Evolutionary conservation across 1,140 invertebrate species (phyloP).

Genomic region (Drosophila setifemur): DNA sequence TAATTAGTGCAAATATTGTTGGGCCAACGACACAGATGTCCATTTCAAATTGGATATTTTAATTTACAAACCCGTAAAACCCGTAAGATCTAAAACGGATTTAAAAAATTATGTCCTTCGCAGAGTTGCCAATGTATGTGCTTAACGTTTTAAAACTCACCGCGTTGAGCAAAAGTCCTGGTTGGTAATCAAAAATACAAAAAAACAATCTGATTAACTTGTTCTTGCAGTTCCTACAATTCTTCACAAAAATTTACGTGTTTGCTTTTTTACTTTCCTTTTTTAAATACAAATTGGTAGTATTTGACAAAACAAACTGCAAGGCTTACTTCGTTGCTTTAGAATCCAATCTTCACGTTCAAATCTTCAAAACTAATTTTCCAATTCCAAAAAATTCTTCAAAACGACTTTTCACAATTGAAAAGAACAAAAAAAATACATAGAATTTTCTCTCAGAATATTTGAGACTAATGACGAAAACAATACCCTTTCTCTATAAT

Average conservation of each 20-base stretch:
- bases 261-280: not conserved
- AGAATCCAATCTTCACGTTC: no score
- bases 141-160: not conserved
- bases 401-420: no score
- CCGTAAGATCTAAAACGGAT: no score
- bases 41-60: not conserved
- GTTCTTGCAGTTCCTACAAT: not conserved
- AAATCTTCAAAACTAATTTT: no score
- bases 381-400: no score
- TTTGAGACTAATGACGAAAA: no score
- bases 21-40: not conserved
- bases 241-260: not conserved
- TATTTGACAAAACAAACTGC: not conserved
- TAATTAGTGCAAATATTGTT: not conserved
- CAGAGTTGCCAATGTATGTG: not conserved
- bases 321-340: not conserved
- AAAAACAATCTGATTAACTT: no score
- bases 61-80: no score
- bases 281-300: not conserved
- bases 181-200: not conserved
- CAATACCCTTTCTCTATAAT: no score
- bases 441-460: no score
- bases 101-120: no score
- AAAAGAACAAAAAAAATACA: no score
- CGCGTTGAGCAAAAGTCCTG: not conserved